Conservation (phyloP, 2,888 invertebrate species). For the Marasmarcha lunaedactyla region DNA sequence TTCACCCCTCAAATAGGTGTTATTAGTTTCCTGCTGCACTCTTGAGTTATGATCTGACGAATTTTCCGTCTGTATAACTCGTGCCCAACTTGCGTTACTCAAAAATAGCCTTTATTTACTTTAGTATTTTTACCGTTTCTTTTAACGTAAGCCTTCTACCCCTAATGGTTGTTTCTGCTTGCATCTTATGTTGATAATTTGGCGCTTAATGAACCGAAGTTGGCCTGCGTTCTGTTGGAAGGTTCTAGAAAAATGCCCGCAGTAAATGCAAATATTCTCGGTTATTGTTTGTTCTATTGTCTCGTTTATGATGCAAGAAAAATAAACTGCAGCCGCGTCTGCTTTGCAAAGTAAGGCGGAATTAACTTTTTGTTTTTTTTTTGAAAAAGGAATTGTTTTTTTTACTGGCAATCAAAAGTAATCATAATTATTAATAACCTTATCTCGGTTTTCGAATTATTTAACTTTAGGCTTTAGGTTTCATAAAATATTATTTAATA, state of each 20-base stretch:
- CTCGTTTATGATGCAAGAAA: conserved; percentile 49
- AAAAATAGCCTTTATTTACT: background rate
- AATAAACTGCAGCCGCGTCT: conserved; percentile 10
- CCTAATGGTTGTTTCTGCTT: conserved; percentile 51
- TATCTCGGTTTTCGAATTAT: no score
- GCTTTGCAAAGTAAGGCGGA: conserved; percentile 1
- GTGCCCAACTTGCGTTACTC: background rate
- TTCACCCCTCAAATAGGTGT: conserved; percentile 19
- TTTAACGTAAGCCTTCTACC: conserved; percentile 10
- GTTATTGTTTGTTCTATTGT: conserved; percentile 64
- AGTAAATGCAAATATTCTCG: conserved; percentile 57
- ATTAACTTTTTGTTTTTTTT: background rate
- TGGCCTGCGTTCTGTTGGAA: conserved; percentile 48
- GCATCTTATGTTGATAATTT: conserved; percentile 50
- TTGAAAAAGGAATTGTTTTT: background rate
- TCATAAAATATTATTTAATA: no score
- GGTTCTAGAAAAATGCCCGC: conserved; percentile 54
- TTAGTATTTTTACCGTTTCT: background rate
- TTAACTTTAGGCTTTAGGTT: no score
- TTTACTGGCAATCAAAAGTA: no score
- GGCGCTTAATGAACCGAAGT: conserved; percentile 61
- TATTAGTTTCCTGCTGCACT: conserved; percentile 37
- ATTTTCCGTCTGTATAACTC: conserved; percentile 21
- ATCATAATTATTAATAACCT: no score
- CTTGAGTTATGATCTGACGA: conserved; percentile 53